Evolutionary conservation across 2,888 invertebrate species (phyloP).

Genomic region (Merodon equestris): DNA sequence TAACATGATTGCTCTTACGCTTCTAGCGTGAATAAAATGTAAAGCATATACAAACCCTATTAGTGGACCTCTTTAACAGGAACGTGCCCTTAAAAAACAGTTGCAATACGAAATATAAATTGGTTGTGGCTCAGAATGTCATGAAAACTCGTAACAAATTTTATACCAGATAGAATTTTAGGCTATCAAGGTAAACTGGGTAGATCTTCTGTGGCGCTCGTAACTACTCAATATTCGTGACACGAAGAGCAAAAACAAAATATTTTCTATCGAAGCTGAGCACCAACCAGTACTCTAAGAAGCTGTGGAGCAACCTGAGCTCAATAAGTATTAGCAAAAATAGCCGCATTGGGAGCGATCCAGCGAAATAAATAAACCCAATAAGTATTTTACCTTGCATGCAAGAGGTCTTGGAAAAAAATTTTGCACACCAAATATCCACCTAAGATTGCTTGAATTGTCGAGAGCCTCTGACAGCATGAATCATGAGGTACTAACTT

Average conservation of each 20-base stretch:
- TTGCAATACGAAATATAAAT: conserved; percentile 1
- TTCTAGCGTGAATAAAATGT: neutral
- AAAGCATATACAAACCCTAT: neutral
- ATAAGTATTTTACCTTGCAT: too few species aligned
- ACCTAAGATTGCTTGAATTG: too few species aligned
- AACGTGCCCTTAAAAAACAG: conserved; percentile 10
- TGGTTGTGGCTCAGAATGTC: neutral
- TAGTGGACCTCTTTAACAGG: conserved; percentile 3
- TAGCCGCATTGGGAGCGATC: too few species aligned
- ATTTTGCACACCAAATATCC: too few species aligned
- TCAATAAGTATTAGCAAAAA: neutral
- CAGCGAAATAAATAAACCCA: too few species aligned
- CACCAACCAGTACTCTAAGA: neutral
- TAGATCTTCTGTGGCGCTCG: conserved; percentile 4
- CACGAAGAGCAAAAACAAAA: conserved; percentile 7
- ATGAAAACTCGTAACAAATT: conserved; percentile 15
- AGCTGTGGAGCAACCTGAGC: neutral
- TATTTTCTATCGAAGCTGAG: conserved; percentile 4
- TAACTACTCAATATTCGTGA: conserved; percentile 6
- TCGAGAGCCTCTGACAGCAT: too few species aligned
- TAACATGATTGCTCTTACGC: conserved; percentile 2
- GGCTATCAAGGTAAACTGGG: neutral
- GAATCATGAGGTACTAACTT: too few species aligned
- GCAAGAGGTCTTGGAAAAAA: too few species aligned
- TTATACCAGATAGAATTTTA: conserved; percentile 6